Base-by-base conservation (phyloP, 1,140 invertebrate genomes). In the Heliconius himera region DNA sequence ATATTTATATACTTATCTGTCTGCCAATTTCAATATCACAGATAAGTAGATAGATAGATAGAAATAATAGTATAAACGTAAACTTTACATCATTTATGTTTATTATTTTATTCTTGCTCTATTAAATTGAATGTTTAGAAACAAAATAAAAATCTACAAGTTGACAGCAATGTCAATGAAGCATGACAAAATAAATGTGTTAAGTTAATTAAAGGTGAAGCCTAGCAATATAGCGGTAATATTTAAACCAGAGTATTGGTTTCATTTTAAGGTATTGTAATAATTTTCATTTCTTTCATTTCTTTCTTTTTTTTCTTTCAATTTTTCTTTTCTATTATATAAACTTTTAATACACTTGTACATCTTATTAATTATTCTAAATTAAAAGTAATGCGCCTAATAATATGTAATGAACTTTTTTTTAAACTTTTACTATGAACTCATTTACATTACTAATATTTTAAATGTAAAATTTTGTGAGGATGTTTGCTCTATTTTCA, bases 151-250 rank as follows among this genome's bases (percentile, higher is more conserved):
- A 66, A 6, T 66, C 20, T 56, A 13, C 26, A 26, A 16, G 60
- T 66, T 29, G 60, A 66, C 60, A 66, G 33, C 38, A 70, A 75
- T 54, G 56, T n/a, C 74, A 38, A 66, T 41, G 74, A 76, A 22
- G 22, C 22, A 76, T 76, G 20, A 66, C 33, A 9, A 66, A 38
- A 38, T 66, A 66, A 66, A 29, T 38, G 26, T n/a, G 56, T 51
- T 76, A 76, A 76, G 74, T 76, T 76, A 76, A 76, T 76, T 76
- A 76, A 38, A 76, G n/a, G 22, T 22, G 74, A 76, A 76, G 36
- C 74, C 74, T 66, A 29, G 33, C n/a, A 76, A 66, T 16, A 29
- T 36, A 41, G 74, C 38, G n/a, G 26, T 36, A 74, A 74, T 76
- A 26, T 33, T 36, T 38, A 36, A 41, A 41, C 38, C 22, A 29